These are phyloP conservation scores for Drosophila seclusa DNA, from an alignment of 2,888 invertebrate genomes.

Conservation along the genomic window DNA sequence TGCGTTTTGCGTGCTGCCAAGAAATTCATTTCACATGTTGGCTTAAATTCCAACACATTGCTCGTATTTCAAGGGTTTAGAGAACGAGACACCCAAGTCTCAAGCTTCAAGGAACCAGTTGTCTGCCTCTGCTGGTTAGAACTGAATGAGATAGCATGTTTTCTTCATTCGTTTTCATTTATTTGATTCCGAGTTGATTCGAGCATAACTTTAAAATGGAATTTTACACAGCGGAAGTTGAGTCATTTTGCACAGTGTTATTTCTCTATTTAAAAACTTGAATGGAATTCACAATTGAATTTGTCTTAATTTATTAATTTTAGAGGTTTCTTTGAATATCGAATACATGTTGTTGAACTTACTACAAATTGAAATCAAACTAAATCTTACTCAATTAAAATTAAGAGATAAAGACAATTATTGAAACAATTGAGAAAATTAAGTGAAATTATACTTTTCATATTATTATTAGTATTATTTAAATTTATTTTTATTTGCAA, in stretches of 20 bases:
- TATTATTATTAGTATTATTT: background rate
- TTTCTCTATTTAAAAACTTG: background rate
- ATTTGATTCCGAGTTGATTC: slow-evolving; percentile 59
- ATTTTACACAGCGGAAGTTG: slow-evolving; percentile 65
- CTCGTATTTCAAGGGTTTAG: slow-evolving; percentile 45
- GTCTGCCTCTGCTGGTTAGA: slow-evolving; percentile 1
- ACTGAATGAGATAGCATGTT: slow-evolving; percentile 61
- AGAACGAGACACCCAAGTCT: slow-evolving; percentile 3
- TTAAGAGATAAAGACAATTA: background rate
- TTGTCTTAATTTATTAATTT: background rate
- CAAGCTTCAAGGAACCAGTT: background rate
- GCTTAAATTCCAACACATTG: slow-evolving; percentile 62
- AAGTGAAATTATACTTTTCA: background rate
- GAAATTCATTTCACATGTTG: slow-evolving; percentile 54
- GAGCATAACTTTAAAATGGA: slow-evolving; percentile 52
- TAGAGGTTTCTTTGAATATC: background rate
- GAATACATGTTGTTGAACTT: background rate
- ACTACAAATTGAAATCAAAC: background rate
- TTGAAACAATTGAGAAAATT: background rate
- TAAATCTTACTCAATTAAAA: background rate
- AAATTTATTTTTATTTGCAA: background rate
- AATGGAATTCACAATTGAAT: too few relatives aligned
- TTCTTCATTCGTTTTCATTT: slow-evolving; percentile 56
- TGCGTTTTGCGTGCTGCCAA: slow-evolving; percentile 51
- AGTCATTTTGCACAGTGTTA: slow-evolving; percentile 46